Evolutionary conservation across 2,888 invertebrate species (phyloP), one percentile per base, ranked within the genome.

Genomic region (Seira sanloemensis): DNA sequence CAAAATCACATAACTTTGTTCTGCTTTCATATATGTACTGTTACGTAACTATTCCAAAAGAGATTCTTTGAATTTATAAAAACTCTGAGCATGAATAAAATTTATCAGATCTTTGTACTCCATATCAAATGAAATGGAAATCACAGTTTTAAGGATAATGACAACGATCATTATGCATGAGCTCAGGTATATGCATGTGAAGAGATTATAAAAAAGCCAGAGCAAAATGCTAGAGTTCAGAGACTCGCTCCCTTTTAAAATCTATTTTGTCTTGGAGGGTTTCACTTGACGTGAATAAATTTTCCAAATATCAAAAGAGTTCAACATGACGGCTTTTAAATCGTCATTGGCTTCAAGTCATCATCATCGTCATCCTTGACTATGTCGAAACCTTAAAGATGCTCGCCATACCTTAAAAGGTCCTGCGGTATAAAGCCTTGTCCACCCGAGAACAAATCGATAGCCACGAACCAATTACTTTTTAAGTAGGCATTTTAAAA

Each of bases 271-370:
- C 50, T 16, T 24, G 26, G 69, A 67, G 50, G 50, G 71, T 80
- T 81, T 46, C 46, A 24, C 50, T 69, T 75, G 69, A 81, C 69
- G 65, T 75, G 75, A 76, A 81, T 81, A 76, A 76, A 81, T 81
- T 81, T 81, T 81, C 75, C 68, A 75, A 81, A 81, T 75, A 73
- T 75, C 16, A 25, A 74, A 68, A 25, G 46, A 23, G 62, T 12
- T 24, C 50, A 54, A 50, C 69, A 78, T 71, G 66, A 68, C 50
- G 69, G 74, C 69, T 37, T 37, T 73, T 75, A 75, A 81, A 75
- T 81, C 81, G 67, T 62, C 78, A 69, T 78, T 65, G 37, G 21
- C 58, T 12, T 77, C 50, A 50, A 50, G 50, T 50, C 50, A 50
- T 50, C 50, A 50, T 50, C 16, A 16, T 50, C 2, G n/a, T 50